phyloP scores from a whole-genome alignment of 2,888 invertebrate species.

The Drosophila quinaria region DNA sequence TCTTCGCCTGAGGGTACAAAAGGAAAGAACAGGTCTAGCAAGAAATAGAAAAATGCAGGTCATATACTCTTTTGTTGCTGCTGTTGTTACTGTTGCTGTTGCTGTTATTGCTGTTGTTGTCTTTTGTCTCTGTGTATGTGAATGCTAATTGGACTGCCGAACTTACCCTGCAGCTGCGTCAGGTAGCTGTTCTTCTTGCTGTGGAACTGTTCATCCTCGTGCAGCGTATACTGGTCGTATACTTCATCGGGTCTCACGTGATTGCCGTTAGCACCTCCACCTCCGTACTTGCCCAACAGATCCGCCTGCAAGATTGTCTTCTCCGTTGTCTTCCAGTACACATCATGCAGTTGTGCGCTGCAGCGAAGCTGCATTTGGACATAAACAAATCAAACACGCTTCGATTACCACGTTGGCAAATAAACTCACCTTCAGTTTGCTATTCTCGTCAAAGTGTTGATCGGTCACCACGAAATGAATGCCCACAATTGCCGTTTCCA shows the following conservation, averaged over 20 bases:
- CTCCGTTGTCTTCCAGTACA: constrained; percentile 90
- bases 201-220: constrained; percentile 83
- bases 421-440: constrained; percentile 86
- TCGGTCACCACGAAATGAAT: constrained; percentile 87
- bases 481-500: constrained; percentile 86
- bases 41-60: constrained; percentile 75
- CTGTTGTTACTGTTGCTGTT: constrained; percentile 29
- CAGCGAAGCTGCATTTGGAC: constrained; percentile 87
- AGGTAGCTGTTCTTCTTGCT: constrained; percentile 85
- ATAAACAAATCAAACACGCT: neutral
- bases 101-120: constrained; percentile 42
- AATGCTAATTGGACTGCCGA: constrained; percentile 64
- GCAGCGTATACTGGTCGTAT: constrained; percentile 84
- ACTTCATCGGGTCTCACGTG: constrained; percentile 72
- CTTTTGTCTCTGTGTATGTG: constrained; percentile 40
- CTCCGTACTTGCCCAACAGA: constrained; percentile 70
- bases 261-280: constrained; percentile 75
- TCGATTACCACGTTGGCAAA: neutral
- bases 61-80: constrained; percentile 50
- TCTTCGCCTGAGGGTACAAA: constrained; percentile 83
- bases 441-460: constrained; percentile 86
- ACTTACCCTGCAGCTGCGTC: constrained; percentile 85
- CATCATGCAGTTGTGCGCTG: constrained; percentile 88
- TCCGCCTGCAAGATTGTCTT: constrained; percentile 88
- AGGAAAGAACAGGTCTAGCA: constrained; percentile 83